Conservation (phyloP, 2,797 vertebrate species). For the Coilia nasus region DNA sequence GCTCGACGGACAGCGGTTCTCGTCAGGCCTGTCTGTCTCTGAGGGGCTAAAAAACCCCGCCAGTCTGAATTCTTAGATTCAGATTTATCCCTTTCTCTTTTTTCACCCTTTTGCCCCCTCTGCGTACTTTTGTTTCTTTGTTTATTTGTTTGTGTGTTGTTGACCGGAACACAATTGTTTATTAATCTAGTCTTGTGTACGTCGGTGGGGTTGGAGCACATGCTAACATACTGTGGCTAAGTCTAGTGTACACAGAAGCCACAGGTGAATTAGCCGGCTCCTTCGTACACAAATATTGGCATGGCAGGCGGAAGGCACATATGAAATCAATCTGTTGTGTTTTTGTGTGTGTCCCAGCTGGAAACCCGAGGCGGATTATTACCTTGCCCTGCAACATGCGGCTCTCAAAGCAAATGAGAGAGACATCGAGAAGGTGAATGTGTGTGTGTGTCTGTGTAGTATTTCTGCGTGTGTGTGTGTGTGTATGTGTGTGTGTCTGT, state of each 20-base stretch:
- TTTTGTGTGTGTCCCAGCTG: neutral
- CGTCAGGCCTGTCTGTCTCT: neutral
- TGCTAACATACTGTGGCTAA: neutral
- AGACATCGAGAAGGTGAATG: neutral
- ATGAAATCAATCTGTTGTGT: neutral
- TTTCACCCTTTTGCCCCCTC: too few species aligned
- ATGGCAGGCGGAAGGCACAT: neutral
- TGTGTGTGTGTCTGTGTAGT: neutral
- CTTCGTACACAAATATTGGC: conserved; percentile 13
- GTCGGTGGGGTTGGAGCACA: neutral
- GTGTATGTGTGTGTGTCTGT: neutral
- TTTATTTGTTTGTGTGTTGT: neutral
- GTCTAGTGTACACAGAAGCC: neutral
- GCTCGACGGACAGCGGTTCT: neutral
- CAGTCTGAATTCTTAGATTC: neutral
- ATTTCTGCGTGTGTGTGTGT: neutral
- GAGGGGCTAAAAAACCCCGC: neutral
- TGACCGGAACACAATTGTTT: neutral
- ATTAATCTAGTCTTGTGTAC: neutral
- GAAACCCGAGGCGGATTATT: neutral
- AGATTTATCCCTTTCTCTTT: too few species aligned
- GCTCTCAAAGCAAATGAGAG: neutral
- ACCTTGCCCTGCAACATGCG: neutral
- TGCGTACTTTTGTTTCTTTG: too few species aligned
- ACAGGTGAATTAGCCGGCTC: neutral